phyloP scores from a whole-genome alignment of 2,113 vertebrate genomes.

The Gnathonemus longibarbis region DNA sequence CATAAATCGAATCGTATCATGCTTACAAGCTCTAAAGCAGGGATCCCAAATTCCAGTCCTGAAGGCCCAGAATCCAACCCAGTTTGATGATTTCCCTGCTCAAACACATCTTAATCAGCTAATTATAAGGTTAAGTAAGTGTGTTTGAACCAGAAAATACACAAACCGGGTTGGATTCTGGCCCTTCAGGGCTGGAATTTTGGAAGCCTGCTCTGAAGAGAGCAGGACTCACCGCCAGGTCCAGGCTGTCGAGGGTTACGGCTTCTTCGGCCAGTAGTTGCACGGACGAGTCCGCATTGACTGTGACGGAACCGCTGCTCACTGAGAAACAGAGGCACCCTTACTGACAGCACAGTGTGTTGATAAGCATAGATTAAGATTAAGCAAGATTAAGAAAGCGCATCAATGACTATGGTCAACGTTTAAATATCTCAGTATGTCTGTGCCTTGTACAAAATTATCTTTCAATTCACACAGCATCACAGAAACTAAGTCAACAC shows the following conservation, averaged over 20 bases:
- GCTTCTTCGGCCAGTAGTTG: constrained; percentile 89
- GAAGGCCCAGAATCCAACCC: background rate
- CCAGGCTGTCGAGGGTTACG: constrained; percentile 76
- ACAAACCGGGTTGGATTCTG: background rate
- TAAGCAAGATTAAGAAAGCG: background rate
- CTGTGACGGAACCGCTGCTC: constrained; percentile 87
- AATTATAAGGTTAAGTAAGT: background rate
- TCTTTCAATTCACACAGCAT: background rate
- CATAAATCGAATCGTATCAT: background rate
- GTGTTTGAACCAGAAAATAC: background rate
- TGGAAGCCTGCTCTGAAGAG: background rate
- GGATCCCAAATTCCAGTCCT: background rate
- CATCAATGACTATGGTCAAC: background rate
- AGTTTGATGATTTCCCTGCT: background rate
- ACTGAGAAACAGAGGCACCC: constrained; percentile 51
- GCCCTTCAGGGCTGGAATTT: background rate
- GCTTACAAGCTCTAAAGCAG: background rate
- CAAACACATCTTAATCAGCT: background rate
- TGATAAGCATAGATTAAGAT: too few species aligned
- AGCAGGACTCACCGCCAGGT: constrained; percentile 70
- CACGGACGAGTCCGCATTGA: constrained; percentile 86
- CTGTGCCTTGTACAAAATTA: background rate
- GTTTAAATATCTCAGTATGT: background rate
- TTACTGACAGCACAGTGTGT: background rate
- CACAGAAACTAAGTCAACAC: background rate